These are phyloP conservation scores for Drosophila ercepeae DNA, from an alignment of 1,140 invertebrate genomes.

Conservation along the genomic window DNA sequence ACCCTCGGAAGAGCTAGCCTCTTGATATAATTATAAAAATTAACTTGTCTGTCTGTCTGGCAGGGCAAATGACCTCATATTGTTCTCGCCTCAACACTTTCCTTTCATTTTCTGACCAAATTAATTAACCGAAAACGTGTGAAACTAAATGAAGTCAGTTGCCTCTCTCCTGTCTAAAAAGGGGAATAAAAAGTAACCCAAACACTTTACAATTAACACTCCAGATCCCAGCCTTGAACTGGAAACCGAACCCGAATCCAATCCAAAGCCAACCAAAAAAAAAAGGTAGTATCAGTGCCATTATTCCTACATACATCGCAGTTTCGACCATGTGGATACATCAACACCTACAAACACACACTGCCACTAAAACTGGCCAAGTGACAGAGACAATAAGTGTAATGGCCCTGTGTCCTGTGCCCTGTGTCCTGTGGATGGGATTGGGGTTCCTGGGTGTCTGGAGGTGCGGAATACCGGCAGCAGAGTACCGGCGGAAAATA, in stretches of 20 bases:
- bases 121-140: slow-evolving; percentile 75
- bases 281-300: slow-evolving; percentile 30
- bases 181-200: slow-evolving; percentile 10
- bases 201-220: slow-evolving; percentile 68
- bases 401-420: slow-evolving; percentile 15
- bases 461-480: slow-evolving; percentile 7
- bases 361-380: slow-evolving; percentile 17
- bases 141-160: slow-evolving; percentile 72
- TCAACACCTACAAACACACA: slow-evolving; percentile 65
- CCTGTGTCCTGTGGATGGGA: too few relatives aligned
- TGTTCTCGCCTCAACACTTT: slow-evolving; percentile 5
- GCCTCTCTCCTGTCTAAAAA: not conserved
- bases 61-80: slow-evolving; percentile 20
- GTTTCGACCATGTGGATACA: slow-evolving; percentile 50
- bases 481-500: slow-evolving; percentile 37
- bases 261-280: slow-evolving; percentile 5
- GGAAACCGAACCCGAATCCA: slow-evolving; percentile 15
- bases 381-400: slow-evolving; percentile 34
- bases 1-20: not conserved
- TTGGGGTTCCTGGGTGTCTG: not conserved
- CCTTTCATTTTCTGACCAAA: slow-evolving; percentile 25
- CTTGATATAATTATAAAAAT: slow-evolving; percentile 7
- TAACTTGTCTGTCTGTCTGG: not conserved
- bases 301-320: slow-evolving; percentile 25
- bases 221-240: slow-evolving; percentile 34